Evolutionary conservation across 2,113 vertebrate species (phyloP), one percentile per base, ranked within the genome.

Genomic region (Myiagra hebetior): DNA sequence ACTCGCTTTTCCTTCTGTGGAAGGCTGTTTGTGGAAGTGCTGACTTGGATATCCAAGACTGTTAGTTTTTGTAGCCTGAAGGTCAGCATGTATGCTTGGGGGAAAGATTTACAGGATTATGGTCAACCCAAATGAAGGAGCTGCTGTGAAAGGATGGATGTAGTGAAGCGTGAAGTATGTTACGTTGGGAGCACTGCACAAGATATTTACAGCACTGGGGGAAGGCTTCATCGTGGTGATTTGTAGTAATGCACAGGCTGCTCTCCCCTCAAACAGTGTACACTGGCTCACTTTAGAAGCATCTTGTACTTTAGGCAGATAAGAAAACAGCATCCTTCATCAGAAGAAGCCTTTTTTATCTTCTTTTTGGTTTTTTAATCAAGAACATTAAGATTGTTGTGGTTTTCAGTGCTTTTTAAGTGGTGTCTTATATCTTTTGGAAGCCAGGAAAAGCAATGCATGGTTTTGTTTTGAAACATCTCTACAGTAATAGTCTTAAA

Each of bases 91-190:
- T 55, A 12, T 74, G 75, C 74, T 85, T 13, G 1, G 47, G 63
- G 79, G 18, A 85, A 87, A 90, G 91, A 91, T 92, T 94, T 77
- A 64, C 8, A 41, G 93, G 79, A 72, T 82, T 95, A 74, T 59
- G 69, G 76, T 74, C 73, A 87, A 87, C 14, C 39, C 39, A 19
- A 91, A 55, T 81, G 93, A 93, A 94, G 93, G 91, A 69, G 83
- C 91, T 91, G 72, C 87, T 67, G 65, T 37, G 82, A 84, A 85
- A 68, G 75, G 82, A 69, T 91, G 64, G 70, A 68, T 85, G 35
- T 41, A 93, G 85, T 2, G 55, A 92, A 93, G 89, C 89, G 42
- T 87, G 89, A 85, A 92, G 79, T 87, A 13, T 88, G 91, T 88
- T 85, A 57, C 12, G 21, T 73, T 81, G 0, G 1, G 96, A 83